phyloP scores from a whole-genome alignment of 2,113 vertebrate genomes.

The Megaceryle torquata region DNA sequence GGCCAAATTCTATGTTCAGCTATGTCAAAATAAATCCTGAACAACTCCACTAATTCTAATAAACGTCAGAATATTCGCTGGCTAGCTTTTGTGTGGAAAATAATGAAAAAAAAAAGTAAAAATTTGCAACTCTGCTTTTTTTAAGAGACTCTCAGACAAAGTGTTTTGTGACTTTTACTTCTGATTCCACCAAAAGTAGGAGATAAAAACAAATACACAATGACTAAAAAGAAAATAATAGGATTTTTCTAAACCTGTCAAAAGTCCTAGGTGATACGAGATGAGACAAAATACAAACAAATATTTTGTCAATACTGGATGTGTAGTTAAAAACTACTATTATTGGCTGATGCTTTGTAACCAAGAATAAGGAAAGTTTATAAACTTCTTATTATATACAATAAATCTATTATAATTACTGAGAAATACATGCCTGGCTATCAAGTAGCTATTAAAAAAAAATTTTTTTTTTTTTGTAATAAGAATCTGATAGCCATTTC shows the following conservation, averaged over 20 bases:
- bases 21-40: neutral
- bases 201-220: neutral
- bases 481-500: neutral
- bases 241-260: neutral
- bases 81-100: neutral
- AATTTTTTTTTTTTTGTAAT: neutral
- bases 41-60: neutral
- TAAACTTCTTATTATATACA: neutral
- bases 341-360: neutral
- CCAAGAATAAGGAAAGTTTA: neutral
- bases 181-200: neutral
- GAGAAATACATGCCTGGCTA: neutral
- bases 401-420: neutral
- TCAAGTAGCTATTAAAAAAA: neutral
- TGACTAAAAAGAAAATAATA: neutral
- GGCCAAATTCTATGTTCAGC: neutral
- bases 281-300: neutral
- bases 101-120: neutral
- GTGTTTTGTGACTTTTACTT: neutral
- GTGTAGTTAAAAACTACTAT: neutral
- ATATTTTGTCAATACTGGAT: neutral
- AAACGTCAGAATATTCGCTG: neutral
- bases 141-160: neutral
- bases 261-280: neutral
- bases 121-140: neutral